Evolutionary conservation across 2,888 invertebrate species (phyloP).

Genomic region (Mimachlamys varia): DNA sequence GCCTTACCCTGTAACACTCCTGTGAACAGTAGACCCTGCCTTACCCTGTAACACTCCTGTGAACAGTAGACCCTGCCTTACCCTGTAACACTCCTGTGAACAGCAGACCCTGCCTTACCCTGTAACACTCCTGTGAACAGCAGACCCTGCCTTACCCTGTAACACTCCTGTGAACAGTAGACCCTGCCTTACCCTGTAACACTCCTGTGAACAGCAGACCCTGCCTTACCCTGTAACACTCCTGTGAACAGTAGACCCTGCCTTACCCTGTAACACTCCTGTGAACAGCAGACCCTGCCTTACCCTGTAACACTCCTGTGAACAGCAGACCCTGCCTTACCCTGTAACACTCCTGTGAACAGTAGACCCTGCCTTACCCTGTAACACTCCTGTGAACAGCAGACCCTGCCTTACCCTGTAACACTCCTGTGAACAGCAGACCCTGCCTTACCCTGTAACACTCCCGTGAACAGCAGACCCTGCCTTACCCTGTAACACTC

Average conservation of each 20-base stretch:
- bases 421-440: background rate
- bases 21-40: background rate
- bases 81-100: background rate
- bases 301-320: background rate
- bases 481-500: background rate
- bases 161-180: background rate
- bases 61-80: background rate
- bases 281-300: background rate
- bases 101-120: background rate
- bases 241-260: background rate
- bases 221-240: background rate
- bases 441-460: background rate
- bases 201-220: background rate
- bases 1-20: background rate
- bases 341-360: background rate
- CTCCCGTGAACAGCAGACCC: background rate
- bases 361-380: background rate
- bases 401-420: background rate
- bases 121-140: background rate
- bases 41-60: background rate
- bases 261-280: background rate
- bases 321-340: background rate
- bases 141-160: background rate
- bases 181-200: background rate
- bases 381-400: background rate